Evolutionary conservation across 2,888 invertebrate genomes (phyloP).

Genomic region (Odontocolon sp.): DNA sequence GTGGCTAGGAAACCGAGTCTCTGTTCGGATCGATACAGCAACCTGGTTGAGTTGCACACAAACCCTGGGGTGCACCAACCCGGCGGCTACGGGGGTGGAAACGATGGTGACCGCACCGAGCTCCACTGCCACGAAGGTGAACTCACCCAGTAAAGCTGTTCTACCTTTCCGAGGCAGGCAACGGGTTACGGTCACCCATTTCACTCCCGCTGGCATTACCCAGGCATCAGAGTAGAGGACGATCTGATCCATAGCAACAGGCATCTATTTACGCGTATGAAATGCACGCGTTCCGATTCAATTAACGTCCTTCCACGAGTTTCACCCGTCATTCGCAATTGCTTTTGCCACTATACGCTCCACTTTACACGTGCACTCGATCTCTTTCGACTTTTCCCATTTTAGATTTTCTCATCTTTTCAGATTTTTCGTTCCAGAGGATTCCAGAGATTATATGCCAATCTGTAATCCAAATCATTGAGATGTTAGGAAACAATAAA

Average conservation of each 20-base stretch:
- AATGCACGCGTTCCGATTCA: slow-evolving; percentile 46
- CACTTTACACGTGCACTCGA: neutral
- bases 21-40: slow-evolving; percentile 75
- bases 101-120: slow-evolving; percentile 16
- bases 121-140: slow-evolving; percentile 37
- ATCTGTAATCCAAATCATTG: too few relatives aligned
- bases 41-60: slow-evolving; percentile 53
- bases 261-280: slow-evolving; percentile 64
- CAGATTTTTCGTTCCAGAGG: neutral
- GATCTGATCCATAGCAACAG: slow-evolving; percentile 72
- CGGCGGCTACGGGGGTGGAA: slow-evolving; percentile 56
- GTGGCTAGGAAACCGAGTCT: slow-evolving; percentile 62
- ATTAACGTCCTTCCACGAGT: slow-evolving; percentile 49
- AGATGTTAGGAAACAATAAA: too few relatives aligned
- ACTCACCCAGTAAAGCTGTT: slow-evolving; percentile 26
- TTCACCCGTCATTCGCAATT: slow-evolving; percentile 41
- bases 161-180: neutral
- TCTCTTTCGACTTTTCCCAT: neutral
- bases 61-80: slow-evolving; percentile 74
- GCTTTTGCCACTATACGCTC: neutral
- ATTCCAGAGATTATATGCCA: too few relatives aligned
- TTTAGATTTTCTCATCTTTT: neutral
- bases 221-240: neutral
- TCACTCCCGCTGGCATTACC: neutral
- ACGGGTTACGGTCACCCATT: neutral